phyloP scores from a whole-genome alignment of 2,888 invertebrate species.

The Alviniconcha strummeri region DNA sequence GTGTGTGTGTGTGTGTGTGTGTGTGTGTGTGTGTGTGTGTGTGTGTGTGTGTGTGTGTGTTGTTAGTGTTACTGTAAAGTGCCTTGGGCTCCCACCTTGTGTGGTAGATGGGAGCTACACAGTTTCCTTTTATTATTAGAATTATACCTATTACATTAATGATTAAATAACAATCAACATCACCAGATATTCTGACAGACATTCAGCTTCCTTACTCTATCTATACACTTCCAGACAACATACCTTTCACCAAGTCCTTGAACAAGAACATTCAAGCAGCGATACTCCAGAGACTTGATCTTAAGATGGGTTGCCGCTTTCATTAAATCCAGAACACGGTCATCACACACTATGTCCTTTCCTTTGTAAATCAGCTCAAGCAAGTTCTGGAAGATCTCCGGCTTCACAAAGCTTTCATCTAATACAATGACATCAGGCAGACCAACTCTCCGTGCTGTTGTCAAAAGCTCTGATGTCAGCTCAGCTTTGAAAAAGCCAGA shows the following conservation, averaged over 20 bases:
- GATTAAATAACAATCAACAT: background rate
- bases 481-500: conserved; percentile 34
- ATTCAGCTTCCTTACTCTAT: too few relatives aligned
- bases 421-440: background rate
- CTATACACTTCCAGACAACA: too few relatives aligned
- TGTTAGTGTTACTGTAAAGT: background rate
- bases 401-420: conserved; percentile 9
- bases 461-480: conserved; percentile 26
- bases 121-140: background rate
- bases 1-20: background rate
- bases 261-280: conserved; percentile 26
- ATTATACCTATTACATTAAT: background rate
- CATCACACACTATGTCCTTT: conserved; percentile 18
- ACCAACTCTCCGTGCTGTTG: background rate
- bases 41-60: background rate
- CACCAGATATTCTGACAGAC: too few relatives aligned
- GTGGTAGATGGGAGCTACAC: too few relatives aligned
- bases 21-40: background rate
- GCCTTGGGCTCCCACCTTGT: background rate
- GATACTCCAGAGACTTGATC: conserved; percentile 30
- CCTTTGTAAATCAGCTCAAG: conserved; percentile 31
- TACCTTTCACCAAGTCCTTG: conserved; percentile 21
- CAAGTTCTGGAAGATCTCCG: conserved; percentile 17
- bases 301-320: conserved; percentile 32
- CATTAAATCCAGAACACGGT: conserved; percentile 28